Evolutionary conservation across 2,797 vertebrate genomes (phyloP), one percentile per base, ranked within the genome.

Genomic region (Amniataba percoides): DNA sequence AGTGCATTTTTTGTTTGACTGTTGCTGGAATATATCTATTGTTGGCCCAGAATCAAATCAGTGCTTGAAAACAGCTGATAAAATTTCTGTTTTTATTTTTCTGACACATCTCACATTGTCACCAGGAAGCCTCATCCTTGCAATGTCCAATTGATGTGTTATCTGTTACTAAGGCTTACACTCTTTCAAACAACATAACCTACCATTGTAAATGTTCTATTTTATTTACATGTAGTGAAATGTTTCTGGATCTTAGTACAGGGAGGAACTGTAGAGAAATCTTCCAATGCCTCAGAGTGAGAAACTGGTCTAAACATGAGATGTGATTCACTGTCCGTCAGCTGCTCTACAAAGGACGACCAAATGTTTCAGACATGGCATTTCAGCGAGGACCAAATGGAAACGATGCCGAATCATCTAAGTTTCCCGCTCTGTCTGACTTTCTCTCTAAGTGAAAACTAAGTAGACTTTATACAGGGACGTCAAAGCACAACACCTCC

Each of bases 391-490:
- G 23, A 25, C 23, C 45, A 36, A 18, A 65, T 52, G 14, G 53
- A 45, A 64, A 42, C 31, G 23, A 19, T 57, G 68, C 51, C 21
- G 8, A 57, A 40, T 40, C 56, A 31, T 51, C 4, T 4, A 60
- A 67, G 55, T 78, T 68, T 75, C n/a, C 11, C 43, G 66, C 3
- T 55, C 56, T 63, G 51, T 63, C 43, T 48, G n/a, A 73, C 65
- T 82, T 66, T 62, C 64, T 49, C 40, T 68, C 13, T 7, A 40
- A 68, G 59, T 60, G 36, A 67, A 74, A 70, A 77, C 69, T 72
- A 71, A 80, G 56, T 56, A 48, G 65, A 67, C 39, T 70, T 85
- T 78, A 76, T 78, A 76, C 59, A 83, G 27, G 72, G 63, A 79
- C 57, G 19, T 74, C 74, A 65, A 36, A 48, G 52, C 53, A 82